phyloP scores from a whole-genome alignment of 2,797 vertebrate genomes.

The Xiphophorus birchmanni region DNA sequence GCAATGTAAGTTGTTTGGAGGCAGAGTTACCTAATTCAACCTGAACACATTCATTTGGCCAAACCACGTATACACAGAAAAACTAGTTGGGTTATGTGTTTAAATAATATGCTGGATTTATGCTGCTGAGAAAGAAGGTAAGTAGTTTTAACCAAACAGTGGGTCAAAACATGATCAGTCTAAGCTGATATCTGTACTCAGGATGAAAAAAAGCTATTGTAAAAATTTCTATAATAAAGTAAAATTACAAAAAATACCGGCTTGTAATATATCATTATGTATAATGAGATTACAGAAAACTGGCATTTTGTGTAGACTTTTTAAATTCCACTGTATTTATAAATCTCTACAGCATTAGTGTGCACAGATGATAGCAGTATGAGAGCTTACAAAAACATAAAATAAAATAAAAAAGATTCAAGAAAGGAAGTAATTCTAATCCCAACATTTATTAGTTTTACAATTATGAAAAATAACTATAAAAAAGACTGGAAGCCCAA shows the following conservation, averaged over 20 bases:
- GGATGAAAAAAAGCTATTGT: background rate
- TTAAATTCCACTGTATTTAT: background rate
- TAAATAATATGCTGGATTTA: background rate
- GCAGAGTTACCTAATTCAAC: background rate
- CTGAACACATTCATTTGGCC: background rate
- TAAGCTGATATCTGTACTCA: background rate
- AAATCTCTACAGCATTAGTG: background rate
- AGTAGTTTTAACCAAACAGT: background rate
- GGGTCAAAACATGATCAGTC: background rate
- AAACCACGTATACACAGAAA: background rate
- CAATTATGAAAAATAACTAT: constrained; percentile 95
- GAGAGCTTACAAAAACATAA: background rate
- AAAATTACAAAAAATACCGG: background rate
- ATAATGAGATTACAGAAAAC: background rate
- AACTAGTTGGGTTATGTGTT: background rate
- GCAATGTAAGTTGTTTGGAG: background rate
- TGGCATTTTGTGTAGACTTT: background rate
- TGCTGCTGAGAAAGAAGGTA: background rate
- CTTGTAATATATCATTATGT: background rate
- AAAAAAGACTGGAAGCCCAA: constrained; percentile 93
- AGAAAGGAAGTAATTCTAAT: constrained; percentile 43
- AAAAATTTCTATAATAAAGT: background rate
- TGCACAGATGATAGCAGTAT: background rate
- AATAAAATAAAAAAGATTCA: constrained; percentile 38
- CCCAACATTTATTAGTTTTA: constrained; percentile 92